phyloP scores from a whole-genome alignment of 2,113 vertebrate species.

The Proterorhinus semilunaris region DNA sequence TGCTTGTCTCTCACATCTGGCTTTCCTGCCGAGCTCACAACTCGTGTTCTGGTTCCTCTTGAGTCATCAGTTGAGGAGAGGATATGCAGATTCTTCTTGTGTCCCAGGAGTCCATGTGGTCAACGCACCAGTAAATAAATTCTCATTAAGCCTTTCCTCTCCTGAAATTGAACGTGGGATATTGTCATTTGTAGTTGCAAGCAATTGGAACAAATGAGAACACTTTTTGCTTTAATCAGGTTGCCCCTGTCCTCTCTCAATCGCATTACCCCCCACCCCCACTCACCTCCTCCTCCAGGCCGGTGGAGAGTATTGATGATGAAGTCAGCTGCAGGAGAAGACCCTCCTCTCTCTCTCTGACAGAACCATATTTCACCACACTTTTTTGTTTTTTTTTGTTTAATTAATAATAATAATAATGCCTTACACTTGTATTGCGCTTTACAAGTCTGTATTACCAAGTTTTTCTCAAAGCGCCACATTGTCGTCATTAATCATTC shows the following conservation, averaged over 20 bases:
- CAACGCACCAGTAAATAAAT: constrained; percentile 63
- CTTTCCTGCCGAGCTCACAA: constrained; percentile 41
- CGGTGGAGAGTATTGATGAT: constrained; percentile 55
- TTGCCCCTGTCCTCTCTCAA: constrained; percentile 1
- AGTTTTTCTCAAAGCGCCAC: no score
- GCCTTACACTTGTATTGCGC: no score
- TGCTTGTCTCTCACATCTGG: constrained; percentile 61
- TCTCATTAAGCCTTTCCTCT: constrained; percentile 64
- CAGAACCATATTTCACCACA: constrained; percentile 62
- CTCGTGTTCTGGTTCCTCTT: constrained; percentile 45
- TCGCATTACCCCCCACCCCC: background rate
- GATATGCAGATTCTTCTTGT: constrained; percentile 49
- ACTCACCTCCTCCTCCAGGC: constrained; percentile 8
- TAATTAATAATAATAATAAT: no score
- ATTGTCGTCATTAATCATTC: no score
- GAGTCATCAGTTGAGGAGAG: constrained; percentile 65
- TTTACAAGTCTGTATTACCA: no score
- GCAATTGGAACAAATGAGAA: constrained; percentile 71
- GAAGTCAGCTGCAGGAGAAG: constrained; percentile 55
- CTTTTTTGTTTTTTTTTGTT: no score
- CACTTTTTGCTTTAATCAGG: constrained; percentile 40
- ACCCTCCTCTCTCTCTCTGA: constrained; percentile 42
- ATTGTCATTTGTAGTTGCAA: constrained; percentile 60
- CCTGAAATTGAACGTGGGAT: constrained; percentile 57
- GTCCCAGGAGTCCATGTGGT: constrained; percentile 43